Base-by-base conservation (phyloP, 2,888 invertebrate genomes). In the Atherix ibis region DNA sequence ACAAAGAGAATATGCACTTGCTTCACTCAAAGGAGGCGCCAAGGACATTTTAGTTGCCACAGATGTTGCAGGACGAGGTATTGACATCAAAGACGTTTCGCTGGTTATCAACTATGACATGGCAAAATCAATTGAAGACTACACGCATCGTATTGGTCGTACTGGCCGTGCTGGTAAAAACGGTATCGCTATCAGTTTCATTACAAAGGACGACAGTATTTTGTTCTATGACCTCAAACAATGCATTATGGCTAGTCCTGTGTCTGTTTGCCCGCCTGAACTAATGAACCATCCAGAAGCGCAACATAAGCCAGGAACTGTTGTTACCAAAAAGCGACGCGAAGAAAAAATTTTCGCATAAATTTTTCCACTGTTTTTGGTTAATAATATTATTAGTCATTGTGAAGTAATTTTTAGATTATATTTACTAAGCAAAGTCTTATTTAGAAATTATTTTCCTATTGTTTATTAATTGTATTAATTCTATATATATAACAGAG, bases 31-130 rank as follows among this genome's bases (percentile, higher is more conserved):
- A 59, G 77, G 80, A 34, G 97, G 97, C 4, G 73, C 83, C 2
- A 97, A 97, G 59, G 95, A 99, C 55, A 98, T 99, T 52, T 65
- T 99, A 47, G 98, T 99, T 26, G 98, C 98, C 1, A 99, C 98
- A 1, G 97, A 99, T 62, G 98, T 99, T 2, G 98, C 98, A 45
- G 98, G 98, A 46, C 83, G 98, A 72, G 98, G 98, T 87, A 98
- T 99, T 46, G 98, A 99, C 56, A 97, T 99, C 56, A 97, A 98
- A 58, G 97, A 99, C 59, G 98, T 99, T 3, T 92, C 95, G 5
- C 71, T 98, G 64, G 98, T 99, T 42, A 89, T 99, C 49, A 99
- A 99, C 62, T 99, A 99, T 51, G 98, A 99, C 56, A 99, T 99
- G 98, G 95, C 98, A 0, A 98, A 98, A 62, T 77, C 82, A 13